Evolutionary conservation across 2,797 vertebrate species (phyloP).

Genomic region (Cossypha heuglini): DNA sequence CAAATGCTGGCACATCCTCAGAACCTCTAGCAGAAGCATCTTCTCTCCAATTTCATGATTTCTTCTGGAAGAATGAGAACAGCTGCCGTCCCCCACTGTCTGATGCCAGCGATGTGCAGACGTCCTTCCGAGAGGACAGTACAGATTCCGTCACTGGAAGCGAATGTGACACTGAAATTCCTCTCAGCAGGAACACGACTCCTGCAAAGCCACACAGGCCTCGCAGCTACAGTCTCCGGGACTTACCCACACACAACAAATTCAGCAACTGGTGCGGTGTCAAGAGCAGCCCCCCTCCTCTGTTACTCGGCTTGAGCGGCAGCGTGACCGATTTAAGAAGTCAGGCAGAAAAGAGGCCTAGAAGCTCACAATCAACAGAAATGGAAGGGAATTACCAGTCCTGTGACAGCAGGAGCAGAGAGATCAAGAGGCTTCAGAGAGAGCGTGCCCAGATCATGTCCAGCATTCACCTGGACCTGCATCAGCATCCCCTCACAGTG

Average conservation of each 20-base stretch:
- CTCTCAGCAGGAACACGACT: constrained; percentile 74
- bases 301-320: not conserved
- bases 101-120: constrained; percentile 27
- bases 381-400: not conserved
- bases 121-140: constrained; percentile 66
- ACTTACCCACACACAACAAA: constrained; percentile 89
- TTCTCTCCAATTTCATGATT: not conserved
- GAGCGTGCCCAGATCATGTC: constrained; percentile 87
- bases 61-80: constrained; percentile 13
- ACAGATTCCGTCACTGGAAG: constrained; percentile 76
- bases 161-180: constrained; percentile 85
- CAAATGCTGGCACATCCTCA: not conserved
- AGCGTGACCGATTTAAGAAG: not conserved
- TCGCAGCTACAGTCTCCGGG: constrained; percentile 54
- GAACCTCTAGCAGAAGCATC: not conserved
- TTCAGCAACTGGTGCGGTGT: constrained; percentile 91
- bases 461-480: constrained; percentile 79
- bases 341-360: not conserved
- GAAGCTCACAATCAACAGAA: not conserved
- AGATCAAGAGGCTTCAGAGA: constrained; percentile 80
- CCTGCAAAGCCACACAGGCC: not conserved
- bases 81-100: constrained; percentile 10
- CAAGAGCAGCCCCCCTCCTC: constrained; percentile 44
- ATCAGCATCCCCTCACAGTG: constrained; percentile 82
- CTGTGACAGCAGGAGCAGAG: constrained; percentile 66